Percentiles rank a stretch among this genome's conserved stretches.
Evolutionary conservation across 2,797 vertebrate species (phyloP).

Genomic region (Antennarius maculatus): DNA sequence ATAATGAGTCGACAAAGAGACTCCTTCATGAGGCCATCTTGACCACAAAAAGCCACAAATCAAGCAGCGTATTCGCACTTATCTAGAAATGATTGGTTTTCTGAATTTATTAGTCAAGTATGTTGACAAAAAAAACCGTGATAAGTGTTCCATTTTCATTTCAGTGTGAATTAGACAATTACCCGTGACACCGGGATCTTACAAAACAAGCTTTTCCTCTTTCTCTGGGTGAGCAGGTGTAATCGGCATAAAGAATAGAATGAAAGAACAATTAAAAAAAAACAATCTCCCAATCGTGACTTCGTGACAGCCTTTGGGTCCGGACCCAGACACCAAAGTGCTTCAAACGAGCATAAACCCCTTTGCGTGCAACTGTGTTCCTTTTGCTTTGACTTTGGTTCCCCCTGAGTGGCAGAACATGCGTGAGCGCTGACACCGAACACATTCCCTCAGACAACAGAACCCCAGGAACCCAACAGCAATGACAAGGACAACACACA

Average conservation of each 20-base stretch:
- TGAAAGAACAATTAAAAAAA: not conserved
- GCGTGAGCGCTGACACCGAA: constrained; percentile 63
- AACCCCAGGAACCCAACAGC: constrained; percentile 61
- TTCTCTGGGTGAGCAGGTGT: not conserved
- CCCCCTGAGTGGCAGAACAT: constrained; percentile 70
- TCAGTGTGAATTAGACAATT: not conserved
- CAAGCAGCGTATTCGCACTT: constrained; percentile 17
- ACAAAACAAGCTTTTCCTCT: constrained; percentile 1
- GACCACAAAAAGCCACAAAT: constrained; percentile 35
- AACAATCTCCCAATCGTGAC: not conserved
- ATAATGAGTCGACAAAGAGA: constrained; percentile 44
- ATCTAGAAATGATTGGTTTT: constrained; percentile 12
- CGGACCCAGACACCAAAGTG: not conserved
- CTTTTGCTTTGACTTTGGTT: constrained; percentile 9
- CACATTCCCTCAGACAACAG: constrained; percentile 63
- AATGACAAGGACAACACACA: constrained; percentile 60
- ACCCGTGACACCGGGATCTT: not conserved
- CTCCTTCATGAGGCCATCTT: constrained; percentile 32
- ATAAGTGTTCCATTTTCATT: constrained; percentile 15
- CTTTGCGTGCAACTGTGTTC: not conserved
- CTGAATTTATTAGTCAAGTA: not conserved
- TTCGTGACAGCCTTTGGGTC: not conserved
- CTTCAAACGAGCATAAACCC: constrained; percentile 13
- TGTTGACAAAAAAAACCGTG: constrained; percentile 1
- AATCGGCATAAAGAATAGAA: constrained; percentile 2